These are phyloP conservation scores for Hepsetus odoe DNA, from an alignment of 2,113 vertebrate species.

Conservation along the genomic window DNA sequence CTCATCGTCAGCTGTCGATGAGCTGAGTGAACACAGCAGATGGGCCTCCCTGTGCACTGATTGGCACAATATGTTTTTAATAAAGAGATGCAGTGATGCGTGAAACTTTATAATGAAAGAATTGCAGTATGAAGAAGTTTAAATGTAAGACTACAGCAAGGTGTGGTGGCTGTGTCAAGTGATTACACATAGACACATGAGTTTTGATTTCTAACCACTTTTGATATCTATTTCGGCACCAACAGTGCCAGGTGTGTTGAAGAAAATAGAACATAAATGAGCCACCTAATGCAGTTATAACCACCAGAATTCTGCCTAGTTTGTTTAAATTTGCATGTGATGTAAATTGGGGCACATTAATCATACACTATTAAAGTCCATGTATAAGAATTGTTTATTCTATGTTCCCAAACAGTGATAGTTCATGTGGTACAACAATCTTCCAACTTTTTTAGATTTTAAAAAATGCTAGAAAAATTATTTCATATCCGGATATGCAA, in stretches of 20 bases:
- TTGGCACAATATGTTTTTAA: conserved; percentile 33
- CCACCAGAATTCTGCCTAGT: too few species aligned
- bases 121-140: conserved; percentile 16
- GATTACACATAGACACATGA: not conserved
- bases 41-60: conserved; percentile 30
- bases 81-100: conserved; percentile 26
- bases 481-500: too few species aligned
- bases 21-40: conserved; percentile 34
- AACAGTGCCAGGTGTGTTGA: not conserved
- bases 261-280: too few species aligned
- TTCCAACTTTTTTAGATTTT: too few species aligned
- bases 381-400: too few species aligned
- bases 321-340: too few species aligned
- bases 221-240: not conserved
- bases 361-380: too few species aligned
- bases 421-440: too few species aligned
- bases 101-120: conserved; percentile 30
- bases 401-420: too few species aligned
- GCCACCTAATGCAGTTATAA: not conserved
- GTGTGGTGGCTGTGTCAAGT: not conserved
- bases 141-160: conserved; percentile 2
- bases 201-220: not conserved
- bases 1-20: conserved; percentile 24
- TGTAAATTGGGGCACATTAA: too few species aligned
- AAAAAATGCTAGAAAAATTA: too few species aligned